Evolutionary conservation across 2,113 vertebrate genomes (phyloP).

Genomic region (Pterophyllum scalare): DNA sequence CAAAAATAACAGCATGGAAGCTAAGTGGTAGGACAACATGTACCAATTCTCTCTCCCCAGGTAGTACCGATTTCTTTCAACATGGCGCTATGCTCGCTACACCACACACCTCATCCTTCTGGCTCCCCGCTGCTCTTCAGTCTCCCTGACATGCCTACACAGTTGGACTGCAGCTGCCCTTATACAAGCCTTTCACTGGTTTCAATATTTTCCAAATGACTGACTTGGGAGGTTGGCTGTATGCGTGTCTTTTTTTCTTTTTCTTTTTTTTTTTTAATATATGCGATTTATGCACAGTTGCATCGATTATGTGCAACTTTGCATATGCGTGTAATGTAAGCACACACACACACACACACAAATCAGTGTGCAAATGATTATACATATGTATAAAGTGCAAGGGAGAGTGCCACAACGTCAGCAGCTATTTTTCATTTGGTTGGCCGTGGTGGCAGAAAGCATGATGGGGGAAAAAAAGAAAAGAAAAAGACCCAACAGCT

Average conservation of each 20-base stretch:
- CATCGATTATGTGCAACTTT: not conserved
- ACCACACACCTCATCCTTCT: constrained; percentile 65
- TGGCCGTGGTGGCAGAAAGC: constrained; percentile 5
- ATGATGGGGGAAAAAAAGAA: constrained; percentile 56
- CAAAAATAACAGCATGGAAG: constrained; percentile 60
- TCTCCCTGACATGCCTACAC: constrained; percentile 60
- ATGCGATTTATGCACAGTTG: constrained; percentile 12
- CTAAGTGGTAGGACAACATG: constrained; percentile 64
- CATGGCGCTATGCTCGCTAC: constrained; percentile 57
- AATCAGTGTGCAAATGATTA: constrained; percentile 15
- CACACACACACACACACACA: too few species aligned
- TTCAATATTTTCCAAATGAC: constrained; percentile 73
- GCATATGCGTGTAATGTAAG: not conserved
- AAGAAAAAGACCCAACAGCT: constrained; percentile 43
- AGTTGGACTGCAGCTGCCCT: constrained; percentile 62
- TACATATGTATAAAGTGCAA: constrained; percentile 12
- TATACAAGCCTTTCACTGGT: constrained; percentile 41
- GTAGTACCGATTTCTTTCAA: constrained; percentile 67
- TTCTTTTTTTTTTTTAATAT: constrained; percentile 36
- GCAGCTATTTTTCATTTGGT: constrained; percentile 42
- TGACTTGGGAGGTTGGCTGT: constrained; percentile 47
- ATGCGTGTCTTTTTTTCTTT: not conserved
- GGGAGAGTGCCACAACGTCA: not conserved
- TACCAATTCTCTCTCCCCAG: constrained; percentile 55
- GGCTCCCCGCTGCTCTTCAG: constrained; percentile 67